phyloP scores from a whole-genome alignment of 2,113 vertebrate genomes.

The Cochlearius cochlearius region DNA sequence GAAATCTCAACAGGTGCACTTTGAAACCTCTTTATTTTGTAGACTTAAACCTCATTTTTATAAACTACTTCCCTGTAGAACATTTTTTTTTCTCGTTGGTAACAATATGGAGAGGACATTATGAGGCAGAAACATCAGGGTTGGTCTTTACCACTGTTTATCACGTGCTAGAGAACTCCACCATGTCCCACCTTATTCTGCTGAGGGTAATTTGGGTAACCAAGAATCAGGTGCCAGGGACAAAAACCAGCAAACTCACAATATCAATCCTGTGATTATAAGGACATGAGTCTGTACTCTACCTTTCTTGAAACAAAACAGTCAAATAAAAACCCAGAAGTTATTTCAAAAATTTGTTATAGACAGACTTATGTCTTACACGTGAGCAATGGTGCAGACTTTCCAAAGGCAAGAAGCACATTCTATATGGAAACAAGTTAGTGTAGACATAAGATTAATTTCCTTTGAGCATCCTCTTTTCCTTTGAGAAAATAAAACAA shows the following conservation, averaged over 20 bases:
- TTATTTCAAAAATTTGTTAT: not conserved
- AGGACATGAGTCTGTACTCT: not conserved
- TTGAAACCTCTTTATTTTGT: not conserved
- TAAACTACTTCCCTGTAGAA: not conserved
- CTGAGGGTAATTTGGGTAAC: not conserved
- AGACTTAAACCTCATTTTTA: not conserved
- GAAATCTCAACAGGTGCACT: not conserved
- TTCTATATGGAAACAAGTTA: not conserved
- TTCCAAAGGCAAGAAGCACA: not conserved
- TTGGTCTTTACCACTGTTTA: not conserved
- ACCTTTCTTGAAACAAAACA: not conserved
- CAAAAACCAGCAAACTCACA: not conserved
- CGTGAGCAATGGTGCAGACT: not conserved
- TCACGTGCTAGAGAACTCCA: not conserved
- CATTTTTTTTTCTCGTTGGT: not conserved
- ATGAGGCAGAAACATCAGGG: not conserved
- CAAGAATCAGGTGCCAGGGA: not conserved
- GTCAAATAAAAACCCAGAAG: not conserved
- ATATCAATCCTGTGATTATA: not conserved
- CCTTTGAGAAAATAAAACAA: conserved; percentile 1
- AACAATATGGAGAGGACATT: not conserved
- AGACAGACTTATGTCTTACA: not conserved
- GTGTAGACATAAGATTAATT: conserved; percentile 13
- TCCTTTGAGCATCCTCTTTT: not conserved
- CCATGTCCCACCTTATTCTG: not conserved